Evolutionary conservation across 2,888 invertebrate species (phyloP).

Genomic region (Coremacera marginata): DNA sequence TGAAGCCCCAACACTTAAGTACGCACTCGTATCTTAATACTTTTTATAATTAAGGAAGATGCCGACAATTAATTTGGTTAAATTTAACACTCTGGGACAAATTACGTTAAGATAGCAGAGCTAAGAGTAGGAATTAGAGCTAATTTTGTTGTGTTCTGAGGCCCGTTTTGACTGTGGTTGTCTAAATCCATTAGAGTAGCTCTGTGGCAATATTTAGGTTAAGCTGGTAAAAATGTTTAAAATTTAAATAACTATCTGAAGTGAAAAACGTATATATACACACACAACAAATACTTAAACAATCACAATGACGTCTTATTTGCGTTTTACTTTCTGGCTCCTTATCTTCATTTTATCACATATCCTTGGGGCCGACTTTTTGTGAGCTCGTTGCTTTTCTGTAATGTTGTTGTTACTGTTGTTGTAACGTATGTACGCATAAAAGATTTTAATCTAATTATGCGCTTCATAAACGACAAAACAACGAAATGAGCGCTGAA

Average conservation of each 20-base stretch:
- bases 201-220: too few relatives aligned
- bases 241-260: not conserved
- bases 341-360: not conserved
- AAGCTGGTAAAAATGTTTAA: too few relatives aligned
- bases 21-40: too few relatives aligned
- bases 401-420: not conserved
- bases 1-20: not conserved
- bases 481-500: conserved; percentile 37
- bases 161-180: too few relatives aligned
- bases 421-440: conserved; percentile 34
- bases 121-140: too few relatives aligned
- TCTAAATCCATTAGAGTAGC: too few relatives aligned
- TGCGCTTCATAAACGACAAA: conserved; percentile 47
- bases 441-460: conserved; percentile 47
- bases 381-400: not conserved
- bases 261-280: not conserved
- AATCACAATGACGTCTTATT: not conserved
- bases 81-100: too few relatives aligned
- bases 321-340: not conserved
- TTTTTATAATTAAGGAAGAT: too few relatives aligned
- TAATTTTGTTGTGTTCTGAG: too few relatives aligned
- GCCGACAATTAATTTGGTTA: too few relatives aligned
- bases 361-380: not conserved
- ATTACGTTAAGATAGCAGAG: too few relatives aligned
- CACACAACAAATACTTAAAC: not conserved